Conservation (phyloP, 2,113 vertebrate species). For the Lophotis ruficrista region DNA sequence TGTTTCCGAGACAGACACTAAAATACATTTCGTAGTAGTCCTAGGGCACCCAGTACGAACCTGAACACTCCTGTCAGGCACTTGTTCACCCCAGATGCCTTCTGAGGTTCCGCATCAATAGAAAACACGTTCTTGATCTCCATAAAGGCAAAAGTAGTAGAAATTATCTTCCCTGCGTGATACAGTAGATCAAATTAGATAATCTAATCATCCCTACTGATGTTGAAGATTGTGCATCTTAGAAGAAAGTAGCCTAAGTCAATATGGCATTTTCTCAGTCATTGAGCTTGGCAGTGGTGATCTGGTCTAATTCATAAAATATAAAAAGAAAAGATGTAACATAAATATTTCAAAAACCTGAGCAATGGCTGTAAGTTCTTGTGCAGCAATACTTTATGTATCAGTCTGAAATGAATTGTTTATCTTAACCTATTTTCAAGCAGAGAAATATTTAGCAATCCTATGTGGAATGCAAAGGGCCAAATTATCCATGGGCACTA, state of each 20-base stretch:
- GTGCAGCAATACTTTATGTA: neutral
- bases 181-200: neutral
- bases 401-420: neutral
- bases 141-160: neutral
- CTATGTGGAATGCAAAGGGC: neutral
- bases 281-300: neutral
- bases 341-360: neutral
- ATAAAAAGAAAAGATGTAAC: neutral
- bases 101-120: neutral
- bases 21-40: neutral
- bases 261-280: neutral
- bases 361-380: neutral
- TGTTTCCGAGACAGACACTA: neutral
- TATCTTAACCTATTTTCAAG: neutral
- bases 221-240: neutral
- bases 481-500: neutral
- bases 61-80: neutral
- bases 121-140: neutral
- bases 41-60: neutral
- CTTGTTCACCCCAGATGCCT: neutral
- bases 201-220: neutral
- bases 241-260: neutral
- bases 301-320: neutral
- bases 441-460: neutral
- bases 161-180: neutral